phyloP scores from a whole-genome alignment of 2,888 invertebrate genomes.

The Rotaria sp. region DNA sequence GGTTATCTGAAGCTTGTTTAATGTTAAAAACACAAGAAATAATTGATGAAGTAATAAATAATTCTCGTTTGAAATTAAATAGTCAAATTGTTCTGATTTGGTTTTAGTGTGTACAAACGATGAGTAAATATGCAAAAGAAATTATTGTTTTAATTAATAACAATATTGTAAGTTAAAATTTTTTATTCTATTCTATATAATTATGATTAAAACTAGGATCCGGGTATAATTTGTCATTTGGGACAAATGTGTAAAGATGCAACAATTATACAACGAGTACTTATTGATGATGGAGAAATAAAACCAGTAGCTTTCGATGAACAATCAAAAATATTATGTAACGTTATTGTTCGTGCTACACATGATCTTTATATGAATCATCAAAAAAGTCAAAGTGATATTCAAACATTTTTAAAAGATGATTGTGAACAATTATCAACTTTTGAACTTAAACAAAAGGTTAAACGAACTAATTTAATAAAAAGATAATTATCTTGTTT shows the following conservation, averaged over 20 bases:
- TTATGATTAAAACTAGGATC: not conserved
- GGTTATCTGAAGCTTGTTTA: constrained; percentile 18
- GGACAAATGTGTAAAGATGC: not conserved
- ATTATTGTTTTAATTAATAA: not conserved
- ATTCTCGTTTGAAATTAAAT: not conserved
- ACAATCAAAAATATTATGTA: not conserved
- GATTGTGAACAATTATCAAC: not conserved
- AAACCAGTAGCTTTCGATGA: not conserved
- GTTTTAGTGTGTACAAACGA: not conserved
- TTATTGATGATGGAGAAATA: too few species aligned
- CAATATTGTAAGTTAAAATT: not conserved
- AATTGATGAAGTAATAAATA: not conserved
- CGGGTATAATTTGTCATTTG: constrained; percentile 17
- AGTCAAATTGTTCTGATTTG: too few species aligned
- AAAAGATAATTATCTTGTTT: not conserved
- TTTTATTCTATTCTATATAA: not conserved
- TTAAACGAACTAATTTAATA: not conserved
- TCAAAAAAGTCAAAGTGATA: not conserved
- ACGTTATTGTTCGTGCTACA: constrained; percentile 10
- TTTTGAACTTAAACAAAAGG: not conserved
- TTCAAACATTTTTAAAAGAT: not conserved
- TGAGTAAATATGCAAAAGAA: not conserved
- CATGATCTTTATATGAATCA: not conserved
- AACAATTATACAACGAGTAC: not conserved
- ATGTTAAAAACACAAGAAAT: not conserved